Evolutionary conservation across 2,797 vertebrate genomes (phyloP), one percentile per base, ranked within the genome.

Genomic region (Syngnathus acus): DNA sequence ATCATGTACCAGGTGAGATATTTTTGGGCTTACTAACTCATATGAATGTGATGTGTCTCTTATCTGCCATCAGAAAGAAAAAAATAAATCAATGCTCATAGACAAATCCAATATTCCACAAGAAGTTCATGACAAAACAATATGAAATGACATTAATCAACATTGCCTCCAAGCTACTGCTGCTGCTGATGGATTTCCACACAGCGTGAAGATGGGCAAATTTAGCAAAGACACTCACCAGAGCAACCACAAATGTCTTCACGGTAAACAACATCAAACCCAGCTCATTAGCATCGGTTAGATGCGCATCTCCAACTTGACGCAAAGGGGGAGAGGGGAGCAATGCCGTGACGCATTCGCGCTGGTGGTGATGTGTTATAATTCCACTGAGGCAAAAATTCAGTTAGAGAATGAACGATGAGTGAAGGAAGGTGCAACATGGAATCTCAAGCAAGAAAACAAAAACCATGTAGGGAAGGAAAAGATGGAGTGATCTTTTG

Each of bases 251-350:
- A 86, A 81, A 84, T 82, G 74, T 84, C 72, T 76, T 76, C 50
- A 54, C 64, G 69, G 40, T 75, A 83, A 86, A 78, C 74, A 84
- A 82, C 80, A 75, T 73, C 71, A 77, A 69, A 74, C 75, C 71
- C 23, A 78, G 72, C 85, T 87, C 83, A 87, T 87, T 85, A 88
- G 82, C 74, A 76, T 81, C 70, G 80, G 75, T 80, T 83, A 78
- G 83, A 86, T 84, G 87, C 80, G 82, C 81, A 84, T 85, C 80
- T 85, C 65, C 23, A 71, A 70, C 62, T 59, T 73, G 59, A 68
- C 17, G 77, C 82, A 76, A 80, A 79, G 83, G 75, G 43, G 59
- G 60, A 50, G 42, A 14, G 40, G 16, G 66, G 66, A 13, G 38
- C 45, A 63, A 17, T 2, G 26, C 8, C 48, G 66, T 75, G 80